phyloP scores from a whole-genome alignment of 2,797 vertebrate genomes.

The Tapirus indicus region DNA sequence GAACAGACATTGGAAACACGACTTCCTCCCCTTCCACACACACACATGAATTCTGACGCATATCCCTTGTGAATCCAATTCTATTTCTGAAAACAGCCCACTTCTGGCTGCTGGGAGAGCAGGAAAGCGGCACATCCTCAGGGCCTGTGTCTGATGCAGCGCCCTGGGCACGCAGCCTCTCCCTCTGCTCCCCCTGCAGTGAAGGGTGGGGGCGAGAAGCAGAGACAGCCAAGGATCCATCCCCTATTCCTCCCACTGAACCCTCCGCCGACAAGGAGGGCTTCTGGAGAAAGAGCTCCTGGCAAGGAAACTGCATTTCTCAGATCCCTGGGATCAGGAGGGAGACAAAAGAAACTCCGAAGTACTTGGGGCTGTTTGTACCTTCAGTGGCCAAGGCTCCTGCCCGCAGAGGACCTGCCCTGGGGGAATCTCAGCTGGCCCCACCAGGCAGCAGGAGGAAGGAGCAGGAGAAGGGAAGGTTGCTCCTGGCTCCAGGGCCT shows the following conservation, averaged over 20 bases:
- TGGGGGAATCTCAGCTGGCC: neutral
- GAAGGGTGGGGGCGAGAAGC: rapidly evolving
- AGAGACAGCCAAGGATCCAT: neutral
- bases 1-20: rapidly evolving
- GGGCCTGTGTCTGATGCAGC: neutral
- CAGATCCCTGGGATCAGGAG: no score
- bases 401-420: neutral
- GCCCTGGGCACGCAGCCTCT: neutral
- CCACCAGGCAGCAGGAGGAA: neutral
- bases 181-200: neutral
- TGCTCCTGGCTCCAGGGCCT: neutral
- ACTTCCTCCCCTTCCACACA: neutral
- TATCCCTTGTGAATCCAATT: neutral
- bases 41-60: neutral
- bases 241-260: no score
- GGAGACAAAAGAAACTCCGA: no score
- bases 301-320: neutral
- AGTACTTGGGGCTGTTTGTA: neutral
- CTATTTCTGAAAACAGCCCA: neutral
- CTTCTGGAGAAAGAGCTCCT: neutral
- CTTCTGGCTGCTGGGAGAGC: neutral
- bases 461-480: no score
- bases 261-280: neutral
- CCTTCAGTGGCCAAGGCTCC: neutral
- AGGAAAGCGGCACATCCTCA: neutral